Evolutionary conservation across 2,888 invertebrate genomes (phyloP).

Genomic region (Palloptera scutellata): DNA sequence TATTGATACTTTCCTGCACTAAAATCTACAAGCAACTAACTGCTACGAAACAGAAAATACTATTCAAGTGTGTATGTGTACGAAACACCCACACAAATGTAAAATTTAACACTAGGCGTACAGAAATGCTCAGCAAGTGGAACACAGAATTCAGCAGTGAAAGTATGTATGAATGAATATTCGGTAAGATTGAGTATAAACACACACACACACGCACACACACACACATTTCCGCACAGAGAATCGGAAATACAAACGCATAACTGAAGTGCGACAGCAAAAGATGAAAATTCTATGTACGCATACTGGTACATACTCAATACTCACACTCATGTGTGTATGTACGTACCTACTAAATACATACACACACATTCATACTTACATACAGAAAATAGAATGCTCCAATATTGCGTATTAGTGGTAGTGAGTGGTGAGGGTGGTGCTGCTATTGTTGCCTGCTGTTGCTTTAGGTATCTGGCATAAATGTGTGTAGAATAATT

Average conservation of each 20-base stretch:
- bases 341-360: too few species aligned
- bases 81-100: constrained; percentile 52
- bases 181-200: not conserved
- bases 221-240: not conserved
- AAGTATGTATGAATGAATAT: constrained; percentile 13
- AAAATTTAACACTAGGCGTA: constrained; percentile 48
- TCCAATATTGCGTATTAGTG: too few species aligned
- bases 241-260: not conserved
- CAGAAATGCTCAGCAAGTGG: constrained; percentile 40
- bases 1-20: too few species aligned
- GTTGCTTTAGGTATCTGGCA: too few species aligned
- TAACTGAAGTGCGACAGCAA: too few species aligned
- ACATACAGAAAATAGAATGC: too few species aligned
- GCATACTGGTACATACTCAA: too few species aligned
- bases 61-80: constrained; percentile 32
- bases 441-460: too few species aligned
- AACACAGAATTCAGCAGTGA: constrained; percentile 8
- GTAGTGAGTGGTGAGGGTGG: too few species aligned
- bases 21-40: too few species aligned
- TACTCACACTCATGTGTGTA: not conserved
- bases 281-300: too few species aligned
- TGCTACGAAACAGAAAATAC: not conserved
- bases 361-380: not conserved
- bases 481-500: not conserved
- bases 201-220: not conserved